Conservation (phyloP, 2,797 vertebrate genomes). For the Sebastes vulpes region DNA sequence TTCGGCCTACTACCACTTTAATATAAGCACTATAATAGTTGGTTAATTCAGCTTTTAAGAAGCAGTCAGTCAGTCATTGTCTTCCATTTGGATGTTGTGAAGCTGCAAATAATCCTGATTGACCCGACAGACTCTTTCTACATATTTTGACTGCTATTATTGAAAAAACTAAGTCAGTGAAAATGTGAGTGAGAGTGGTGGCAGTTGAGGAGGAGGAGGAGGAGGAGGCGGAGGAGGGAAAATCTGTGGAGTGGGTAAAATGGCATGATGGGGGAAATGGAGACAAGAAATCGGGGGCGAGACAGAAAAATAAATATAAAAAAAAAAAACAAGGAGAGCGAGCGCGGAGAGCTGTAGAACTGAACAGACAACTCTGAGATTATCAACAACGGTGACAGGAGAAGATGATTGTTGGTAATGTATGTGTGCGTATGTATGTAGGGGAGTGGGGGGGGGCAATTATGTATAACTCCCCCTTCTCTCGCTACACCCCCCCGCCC, state of each 20-base stretch:
- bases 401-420: constrained; percentile 60
- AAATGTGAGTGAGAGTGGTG: constrained; percentile 59
- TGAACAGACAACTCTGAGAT: constrained; percentile 58
- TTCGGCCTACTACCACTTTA: too few species aligned
- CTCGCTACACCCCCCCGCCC: constrained; percentile 22
- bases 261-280: constrained; percentile 47
- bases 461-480: constrained; percentile 63
- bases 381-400: constrained; percentile 57
- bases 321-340: constrained; percentile 5
- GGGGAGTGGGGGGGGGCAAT: constrained; percentile 51
- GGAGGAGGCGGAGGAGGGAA: not conserved
- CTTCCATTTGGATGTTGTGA: constrained; percentile 5
- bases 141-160: constrained; percentile 57
- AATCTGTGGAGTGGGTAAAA: constrained; percentile 39
- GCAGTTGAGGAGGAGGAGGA: constrained; percentile 21
- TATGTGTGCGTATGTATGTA: constrained; percentile 23
- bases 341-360: constrained; percentile 7
- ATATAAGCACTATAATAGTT: not conserved
- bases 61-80: not conserved
- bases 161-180: constrained; percentile 15
- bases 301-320: not conserved
- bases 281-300: constrained; percentile 30
- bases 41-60: not conserved
- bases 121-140: constrained; percentile 38
- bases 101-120: constrained; percentile 32